Base-by-base conservation (phyloP, 2,113 vertebrate species). In the Cyanoramphus novaezelandiae region DNA sequence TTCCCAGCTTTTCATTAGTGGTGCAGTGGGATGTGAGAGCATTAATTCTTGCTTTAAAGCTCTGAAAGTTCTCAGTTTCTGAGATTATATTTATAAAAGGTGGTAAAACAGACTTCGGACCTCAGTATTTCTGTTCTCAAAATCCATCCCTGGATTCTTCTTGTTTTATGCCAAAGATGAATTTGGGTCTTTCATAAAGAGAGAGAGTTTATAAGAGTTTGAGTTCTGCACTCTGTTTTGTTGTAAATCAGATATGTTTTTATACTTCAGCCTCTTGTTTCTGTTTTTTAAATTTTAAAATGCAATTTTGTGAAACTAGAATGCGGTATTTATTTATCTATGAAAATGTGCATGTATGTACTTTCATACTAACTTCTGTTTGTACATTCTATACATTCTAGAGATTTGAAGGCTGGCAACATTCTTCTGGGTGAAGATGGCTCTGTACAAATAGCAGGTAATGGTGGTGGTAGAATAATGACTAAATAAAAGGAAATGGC, bases 391-490 rank as follows among this genome's bases (percentile, higher is more conserved):
- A 99, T 96, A 74, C 15, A 68, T 98, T 97, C 87, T 94, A 99
- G 99, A 98, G 99, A 99, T 97, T 98, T 99, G 97, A 99, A 99
- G 97, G 99, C 99, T 94, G 99, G 99, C 75, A 99, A 99, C 98
- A 99, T 99, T 97, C 98, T 99, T 86, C 98, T 99, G 95, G 99
- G 99, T 95, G 99, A 99, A 95, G 99, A 99, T 92, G 99, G 99
- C 79, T 99, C 99, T 14, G 98, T 99, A 94, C 99, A 99, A 98
- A 99, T 99, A 97, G 99, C 99, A 99, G 99, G 99, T 99, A 98
- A 98, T 79, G 41, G 29, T 5, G 2, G 28, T 86, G 39, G 81
- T 62, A 52, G 41, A 62, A 11, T 92, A 74, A 53, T 72, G 27
- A 50, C 39, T 57, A 62, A 49, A 65, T 69, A 62, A 85, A 78